These are phyloP conservation scores for Hystrix cristata DNA, from an alignment of 2,113 vertebrate species.

Conservation along the genomic window DNA sequence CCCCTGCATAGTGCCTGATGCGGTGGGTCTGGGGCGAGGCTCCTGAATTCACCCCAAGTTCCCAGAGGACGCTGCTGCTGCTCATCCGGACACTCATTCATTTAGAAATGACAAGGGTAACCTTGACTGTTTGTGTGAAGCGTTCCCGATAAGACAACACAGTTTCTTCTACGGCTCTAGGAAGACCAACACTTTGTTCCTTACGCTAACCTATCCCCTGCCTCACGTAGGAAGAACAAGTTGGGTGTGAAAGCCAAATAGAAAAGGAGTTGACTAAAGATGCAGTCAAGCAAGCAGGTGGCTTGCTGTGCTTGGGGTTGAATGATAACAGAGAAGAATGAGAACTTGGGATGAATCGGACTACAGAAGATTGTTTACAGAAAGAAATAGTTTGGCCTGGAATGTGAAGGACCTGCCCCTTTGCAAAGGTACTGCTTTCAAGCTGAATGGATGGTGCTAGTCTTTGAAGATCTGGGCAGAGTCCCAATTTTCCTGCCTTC, in stretches of 20 bases:
- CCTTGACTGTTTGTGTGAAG: background rate
- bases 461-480: conserved; percentile 80
- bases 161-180: background rate
- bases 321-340: background rate
- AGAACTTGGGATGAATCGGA: background rate
- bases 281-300: background rate
- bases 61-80: too few species aligned
- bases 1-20: rapidly evolving
- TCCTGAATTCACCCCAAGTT: background rate
- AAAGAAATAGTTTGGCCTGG: conserved; percentile 65
- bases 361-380: conserved; percentile 59
- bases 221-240: background rate
- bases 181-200: background rate
- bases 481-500: conserved; percentile 72
- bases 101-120: background rate
- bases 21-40: background rate
- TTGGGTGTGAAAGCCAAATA: background rate
- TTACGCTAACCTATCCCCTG: background rate
- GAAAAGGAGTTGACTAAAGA: background rate
- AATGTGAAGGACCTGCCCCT: conserved; percentile 52
- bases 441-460: conserved; percentile 53
- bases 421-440: conserved; percentile 43
- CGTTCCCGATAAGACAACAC: background rate
- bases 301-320: background rate
- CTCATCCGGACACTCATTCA: background rate